Conservation (phyloP, 2,113 vertebrate species). For the Toxotes chatareus region DNA sequence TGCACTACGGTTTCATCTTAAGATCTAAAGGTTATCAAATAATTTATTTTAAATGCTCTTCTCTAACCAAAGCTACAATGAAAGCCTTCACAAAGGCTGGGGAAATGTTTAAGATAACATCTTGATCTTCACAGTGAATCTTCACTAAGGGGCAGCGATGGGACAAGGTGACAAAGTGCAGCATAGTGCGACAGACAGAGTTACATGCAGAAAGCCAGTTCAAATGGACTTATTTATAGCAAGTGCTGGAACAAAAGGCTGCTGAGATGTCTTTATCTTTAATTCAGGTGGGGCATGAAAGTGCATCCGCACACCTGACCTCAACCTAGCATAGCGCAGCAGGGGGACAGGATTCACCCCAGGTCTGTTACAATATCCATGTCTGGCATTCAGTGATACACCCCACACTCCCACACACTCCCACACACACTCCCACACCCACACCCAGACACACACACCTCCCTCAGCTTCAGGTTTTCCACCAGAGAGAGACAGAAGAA, state of each 20-base stretch:
- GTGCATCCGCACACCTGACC: conserved; percentile 69
- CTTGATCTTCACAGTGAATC: conserved; percentile 13
- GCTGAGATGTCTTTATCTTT: conserved; percentile 75
- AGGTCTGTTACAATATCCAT: conserved; percentile 78
- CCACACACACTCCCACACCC: conserved; percentile 3
- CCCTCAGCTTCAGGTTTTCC: conserved; percentile 28
- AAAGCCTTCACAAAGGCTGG: background rate
- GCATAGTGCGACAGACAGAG: conserved; percentile 23
- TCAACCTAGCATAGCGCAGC: conserved; percentile 16
- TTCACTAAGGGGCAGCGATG: conserved; percentile 38
- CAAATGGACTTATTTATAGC: conserved; percentile 70
- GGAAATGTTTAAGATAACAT: conserved; percentile 38
- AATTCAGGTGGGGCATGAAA: conserved; percentile 76
- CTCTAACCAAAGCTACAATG: background rate
- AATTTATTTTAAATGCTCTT: background rate
- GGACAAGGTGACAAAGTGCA: conserved; percentile 39
- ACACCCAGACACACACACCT: conserved; percentile 24
- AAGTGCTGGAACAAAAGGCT: conserved; percentile 67
- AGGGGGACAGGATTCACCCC: conserved; percentile 41
- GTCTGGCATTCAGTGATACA: conserved; percentile 64
- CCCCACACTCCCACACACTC: conserved; percentile 5
- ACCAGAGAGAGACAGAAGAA: conserved; percentile 22
- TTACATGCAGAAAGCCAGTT: conserved; percentile 60
- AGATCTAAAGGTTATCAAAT: background rate
- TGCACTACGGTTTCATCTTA: background rate